These are phyloP conservation scores for Argyrosomus japonicus DNA, from an alignment of 2,113 vertebrate genomes.

Conservation along the genomic window DNA sequence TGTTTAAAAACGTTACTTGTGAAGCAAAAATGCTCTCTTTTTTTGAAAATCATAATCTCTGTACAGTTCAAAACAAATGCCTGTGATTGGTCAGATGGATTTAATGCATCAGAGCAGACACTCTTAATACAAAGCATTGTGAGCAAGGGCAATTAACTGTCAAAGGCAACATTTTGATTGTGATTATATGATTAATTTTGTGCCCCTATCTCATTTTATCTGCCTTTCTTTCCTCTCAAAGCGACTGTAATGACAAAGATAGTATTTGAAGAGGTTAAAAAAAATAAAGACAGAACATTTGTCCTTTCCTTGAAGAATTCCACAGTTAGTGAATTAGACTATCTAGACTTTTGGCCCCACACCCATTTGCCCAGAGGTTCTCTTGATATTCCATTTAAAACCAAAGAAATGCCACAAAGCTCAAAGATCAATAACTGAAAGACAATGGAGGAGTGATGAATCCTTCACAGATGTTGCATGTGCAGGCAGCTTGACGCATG, in stretches of 20 bases:
- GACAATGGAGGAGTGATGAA: slow-evolving; percentile 64
- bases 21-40: background rate
- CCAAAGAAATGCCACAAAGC: slow-evolving; percentile 52
- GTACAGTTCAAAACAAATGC: background rate
- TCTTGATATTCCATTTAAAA: slow-evolving; percentile 60
- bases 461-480: slow-evolving; percentile 45
- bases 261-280: background rate
- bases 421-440: slow-evolving; percentile 58
- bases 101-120: background rate
- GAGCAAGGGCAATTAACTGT: background rate
- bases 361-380: background rate
- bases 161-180: background rate
- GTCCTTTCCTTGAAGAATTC: background rate
- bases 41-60: background rate
- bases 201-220: background rate
- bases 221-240: background rate
- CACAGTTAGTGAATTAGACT: slow-evolving; percentile 9
- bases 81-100: background rate
- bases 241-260: background rate
- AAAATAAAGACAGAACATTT: background rate
- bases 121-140: background rate
- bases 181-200: background rate
- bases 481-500: slow-evolving; percentile 21
- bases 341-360: background rate
- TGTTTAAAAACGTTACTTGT: background rate